Base-by-base conservation (phyloP, 2,113 vertebrate genomes). In the Callionymus lyra region DNA sequence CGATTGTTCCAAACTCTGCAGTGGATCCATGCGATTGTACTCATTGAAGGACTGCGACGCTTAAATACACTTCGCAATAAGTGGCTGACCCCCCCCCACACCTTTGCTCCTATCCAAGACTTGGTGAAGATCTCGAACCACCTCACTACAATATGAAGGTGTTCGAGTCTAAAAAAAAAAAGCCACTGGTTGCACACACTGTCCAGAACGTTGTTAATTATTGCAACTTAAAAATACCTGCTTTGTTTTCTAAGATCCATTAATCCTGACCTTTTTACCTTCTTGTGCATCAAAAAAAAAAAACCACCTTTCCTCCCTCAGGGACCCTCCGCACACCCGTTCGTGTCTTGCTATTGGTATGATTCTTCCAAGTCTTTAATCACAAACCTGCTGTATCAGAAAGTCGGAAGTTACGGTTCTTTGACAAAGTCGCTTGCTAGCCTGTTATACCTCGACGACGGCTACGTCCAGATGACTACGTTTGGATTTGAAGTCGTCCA, bases 1-100 rank as follows among this genome's bases (percentile, higher is more conserved):
- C 64, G 72, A 78, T 82, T 79, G 76, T 79, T 72, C 58, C 68
- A 46, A 65, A 53, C 31, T n/a, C 49, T 50, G 59, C 66, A 59
- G 21, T 68, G 47, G 54, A 59, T 65, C 66, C 56, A 59, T 44
- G 56, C 70, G 70, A 75, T 82, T 83, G 74, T 81, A 77, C 59
- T 70, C 58, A 42, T 53, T 46, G 58, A 67, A 43, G 48, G 56
- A 53, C 63, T 42, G 2, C 33, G 27, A 61, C 38, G 38, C 63
- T 57, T 27, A 8, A 27, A 27, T 27, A 27, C 21, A 27, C 21
- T 27, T 27, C 21, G 21, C 21, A 27, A 27, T 27, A 27, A 27
- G 21, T 27, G 21, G 21, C 21, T 4, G 21, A 27, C 21, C 8
- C 21, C 8, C 8, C 21, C 8, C 4, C 12, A 2, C 5, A 44